Percentiles rank a stretch among this genome's conserved stretches.
These are phyloP conservation scores for Drosophila santomea DNA, from an alignment of 1,140 invertebrate genomes.

Conservation along the genomic window DNA sequence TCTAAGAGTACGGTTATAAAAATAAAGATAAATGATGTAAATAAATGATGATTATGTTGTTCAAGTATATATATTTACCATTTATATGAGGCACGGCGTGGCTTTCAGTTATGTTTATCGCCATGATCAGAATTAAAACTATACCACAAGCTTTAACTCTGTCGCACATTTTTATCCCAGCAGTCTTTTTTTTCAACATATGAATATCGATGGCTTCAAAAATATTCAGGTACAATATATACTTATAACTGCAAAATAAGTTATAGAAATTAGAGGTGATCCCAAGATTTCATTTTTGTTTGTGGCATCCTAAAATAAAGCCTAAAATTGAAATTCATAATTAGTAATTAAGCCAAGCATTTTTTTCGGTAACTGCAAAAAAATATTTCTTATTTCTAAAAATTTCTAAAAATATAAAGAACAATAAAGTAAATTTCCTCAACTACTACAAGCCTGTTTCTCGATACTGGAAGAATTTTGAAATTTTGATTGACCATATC, in stretches of 20 bases:
- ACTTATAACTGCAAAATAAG: neutral
- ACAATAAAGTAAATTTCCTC: too few species aligned
- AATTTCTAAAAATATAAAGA: too few species aligned
- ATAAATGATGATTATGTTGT: too few species aligned
- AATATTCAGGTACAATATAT: constrained; percentile 56
- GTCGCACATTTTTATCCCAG: constrained; percentile 25
- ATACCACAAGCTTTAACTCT: constrained; percentile 27
- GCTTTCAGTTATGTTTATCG: constrained; percentile 22
- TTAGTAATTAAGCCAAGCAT: too few species aligned
- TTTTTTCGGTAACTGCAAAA: too few species aligned
- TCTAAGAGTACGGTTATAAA: too few species aligned
- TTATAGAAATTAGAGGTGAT: neutral
- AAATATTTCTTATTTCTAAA: too few species aligned
- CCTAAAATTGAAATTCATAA: too few species aligned
- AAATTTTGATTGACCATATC: too few species aligned
- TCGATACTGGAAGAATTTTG: too few species aligned
- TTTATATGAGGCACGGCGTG: constrained; percentile 31
- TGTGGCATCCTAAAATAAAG: neutral
- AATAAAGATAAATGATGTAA: too few species aligned
- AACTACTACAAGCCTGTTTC: too few species aligned
- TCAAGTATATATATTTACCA: constrained; percentile 35
- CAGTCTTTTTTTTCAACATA: constrained; percentile 47
- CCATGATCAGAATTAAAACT: constrained; percentile 38
- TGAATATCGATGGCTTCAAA: constrained; percentile 24
- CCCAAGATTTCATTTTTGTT: neutral